These are phyloP conservation scores for Ashinkailepas kermadecensis DNA, from an alignment of 2,888 invertebrate species.

Conservation along the genomic window DNA sequence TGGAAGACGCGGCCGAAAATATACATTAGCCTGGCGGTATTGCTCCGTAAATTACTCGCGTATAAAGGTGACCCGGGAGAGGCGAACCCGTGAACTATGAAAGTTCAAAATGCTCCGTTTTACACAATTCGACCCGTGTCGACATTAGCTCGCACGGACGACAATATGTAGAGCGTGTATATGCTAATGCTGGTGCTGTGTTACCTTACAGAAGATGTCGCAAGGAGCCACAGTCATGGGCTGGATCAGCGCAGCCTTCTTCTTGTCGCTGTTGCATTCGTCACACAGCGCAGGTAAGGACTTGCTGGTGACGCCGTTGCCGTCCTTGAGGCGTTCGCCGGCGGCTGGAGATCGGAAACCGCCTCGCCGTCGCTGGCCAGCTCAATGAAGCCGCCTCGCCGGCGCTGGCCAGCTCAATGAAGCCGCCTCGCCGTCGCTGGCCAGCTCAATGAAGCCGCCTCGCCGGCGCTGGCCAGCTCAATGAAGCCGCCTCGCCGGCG, in stretches of 20 bases:
- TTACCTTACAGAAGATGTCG: slow-evolving; percentile 2
- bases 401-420: no score
- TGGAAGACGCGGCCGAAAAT: background rate
- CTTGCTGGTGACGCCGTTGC: background rate
- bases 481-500: no score
- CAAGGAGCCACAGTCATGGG: background rate
- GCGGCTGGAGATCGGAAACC: no score
- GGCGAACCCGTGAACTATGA: background rate
- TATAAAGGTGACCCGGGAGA: slow-evolving; percentile 8
- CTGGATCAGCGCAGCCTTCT: background rate
- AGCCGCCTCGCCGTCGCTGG: no score
- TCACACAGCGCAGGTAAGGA: background rate
- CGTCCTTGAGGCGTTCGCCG: no score
- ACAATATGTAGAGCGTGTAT: background rate
- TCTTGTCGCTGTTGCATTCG: background rate
- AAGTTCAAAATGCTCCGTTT: background rate
- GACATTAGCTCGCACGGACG: background rate
- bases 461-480: no score
- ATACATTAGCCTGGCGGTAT: background rate
- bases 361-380: no score
- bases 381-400: no score
- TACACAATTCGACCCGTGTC: background rate
- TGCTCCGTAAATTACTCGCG: slow-evolving; percentile 3
- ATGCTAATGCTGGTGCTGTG: background rate
- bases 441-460: no score